phyloP scores from a whole-genome alignment of 1,140 invertebrate species.

The Drosophila sechellia region DNA sequence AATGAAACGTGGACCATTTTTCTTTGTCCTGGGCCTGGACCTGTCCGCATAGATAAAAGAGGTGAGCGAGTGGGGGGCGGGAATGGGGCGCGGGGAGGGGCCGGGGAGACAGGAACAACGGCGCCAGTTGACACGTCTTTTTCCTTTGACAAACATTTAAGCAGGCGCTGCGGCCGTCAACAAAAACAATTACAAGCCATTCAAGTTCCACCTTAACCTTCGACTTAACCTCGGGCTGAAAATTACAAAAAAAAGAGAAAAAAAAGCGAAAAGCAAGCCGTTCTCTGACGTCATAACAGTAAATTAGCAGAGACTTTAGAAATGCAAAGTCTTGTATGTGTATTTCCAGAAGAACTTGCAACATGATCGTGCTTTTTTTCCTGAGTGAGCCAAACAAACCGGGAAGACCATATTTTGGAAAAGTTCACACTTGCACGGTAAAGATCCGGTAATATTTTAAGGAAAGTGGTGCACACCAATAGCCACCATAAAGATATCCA shows the following conservation, averaged over 20 bases:
- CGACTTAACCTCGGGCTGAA: slow-evolving; percentile 21
- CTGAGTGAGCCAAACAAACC: too few relatives aligned
- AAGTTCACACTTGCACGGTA: too few relatives aligned
- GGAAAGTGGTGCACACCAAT: too few relatives aligned
- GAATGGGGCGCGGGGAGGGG: neutral
- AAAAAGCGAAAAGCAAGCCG: neutral
- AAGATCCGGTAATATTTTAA: too few relatives aligned
- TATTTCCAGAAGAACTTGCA: neutral
- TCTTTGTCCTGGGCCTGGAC: slow-evolving; percentile 56
- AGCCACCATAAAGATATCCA: too few relatives aligned
- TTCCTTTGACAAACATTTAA: slow-evolving; percentile 74
- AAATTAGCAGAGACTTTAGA: slow-evolving; percentile 47
- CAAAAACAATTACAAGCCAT: slow-evolving; percentile 73
- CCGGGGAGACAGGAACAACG: slow-evolving; percentile 35
- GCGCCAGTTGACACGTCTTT: slow-evolving; percentile 72
- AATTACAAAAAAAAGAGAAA: neutral
- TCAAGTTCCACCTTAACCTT: slow-evolving; percentile 51
- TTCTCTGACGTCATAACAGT: slow-evolving; percentile 69
- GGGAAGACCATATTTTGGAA: too few relatives aligned
- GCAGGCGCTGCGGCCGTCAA: slow-evolving; percentile 48
- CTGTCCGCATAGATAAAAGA: slow-evolving; percentile 22
- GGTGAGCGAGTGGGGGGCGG: neutral
- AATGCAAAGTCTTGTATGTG: neutral
- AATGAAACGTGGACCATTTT: slow-evolving; percentile 77
- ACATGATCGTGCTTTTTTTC: neutral